Evolutionary conservation across 2,888 invertebrate species (phyloP).

Genomic region (Apamea crenata): DNA sequence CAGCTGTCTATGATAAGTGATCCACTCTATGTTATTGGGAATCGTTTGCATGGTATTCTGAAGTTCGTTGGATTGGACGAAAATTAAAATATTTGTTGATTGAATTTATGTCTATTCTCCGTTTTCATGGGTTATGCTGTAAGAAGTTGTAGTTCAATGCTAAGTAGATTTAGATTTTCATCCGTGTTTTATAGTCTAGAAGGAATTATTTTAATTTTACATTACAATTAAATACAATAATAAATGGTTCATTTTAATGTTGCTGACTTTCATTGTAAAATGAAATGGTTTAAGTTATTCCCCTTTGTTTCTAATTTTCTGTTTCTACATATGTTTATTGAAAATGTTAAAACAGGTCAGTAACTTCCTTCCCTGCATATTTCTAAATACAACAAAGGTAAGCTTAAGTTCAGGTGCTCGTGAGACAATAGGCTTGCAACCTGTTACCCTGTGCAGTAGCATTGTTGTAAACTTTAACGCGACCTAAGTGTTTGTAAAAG

Average conservation of each 20-base stretch:
- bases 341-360: neutral
- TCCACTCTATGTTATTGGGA: neutral
- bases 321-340: neutral
- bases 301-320: neutral
- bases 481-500: constrained; percentile 6
- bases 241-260: neutral
- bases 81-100: constrained; percentile 16
- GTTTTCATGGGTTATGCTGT: neutral
- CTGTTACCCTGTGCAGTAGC: constrained; percentile 47
- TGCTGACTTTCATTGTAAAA: neutral
- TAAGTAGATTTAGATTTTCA: neutral
- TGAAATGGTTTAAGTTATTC: neutral
- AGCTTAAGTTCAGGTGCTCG: constrained; percentile 47
- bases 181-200: neutral
- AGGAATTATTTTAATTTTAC: neutral
- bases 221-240: too few species aligned
- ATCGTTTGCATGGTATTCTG: constrained; percentile 13
- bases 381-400: constrained; percentile 35
- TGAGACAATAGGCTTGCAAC: constrained; percentile 50
- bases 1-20: constrained; percentile 6
- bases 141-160: neutral
- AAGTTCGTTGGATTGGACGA: neutral
- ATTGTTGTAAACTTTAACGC: constrained; percentile 26
- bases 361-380: neutral
- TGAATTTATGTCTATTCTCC: neutral